Evolutionary conservation across 2,888 invertebrate species (phyloP).

Genomic region (Tillus elongatus): DNA sequence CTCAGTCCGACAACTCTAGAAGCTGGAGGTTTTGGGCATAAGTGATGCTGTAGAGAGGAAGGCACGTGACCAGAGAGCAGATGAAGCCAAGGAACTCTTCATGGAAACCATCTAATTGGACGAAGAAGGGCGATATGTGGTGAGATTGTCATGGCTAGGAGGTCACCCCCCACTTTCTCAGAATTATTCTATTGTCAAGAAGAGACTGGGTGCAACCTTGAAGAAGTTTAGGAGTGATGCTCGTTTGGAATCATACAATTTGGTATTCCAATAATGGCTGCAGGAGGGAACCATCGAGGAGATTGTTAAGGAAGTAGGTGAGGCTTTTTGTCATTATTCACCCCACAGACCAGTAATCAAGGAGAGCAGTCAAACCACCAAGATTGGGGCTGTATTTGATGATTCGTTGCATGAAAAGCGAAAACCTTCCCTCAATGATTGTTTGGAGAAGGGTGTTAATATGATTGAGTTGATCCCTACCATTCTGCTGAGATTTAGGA

Average conservation of each 20-base stretch:
- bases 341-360: constrained; percentile 19
- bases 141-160: background rate
- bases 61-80: background rate
- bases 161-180: background rate
- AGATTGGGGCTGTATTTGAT: constrained; percentile 25
- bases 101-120: background rate
- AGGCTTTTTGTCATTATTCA: constrained; percentile 19
- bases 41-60: background rate
- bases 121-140: background rate
- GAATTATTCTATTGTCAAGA: constrained; percentile 18
- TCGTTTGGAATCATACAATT: constrained; percentile 20
- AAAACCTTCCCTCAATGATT: constrained; percentile 24
- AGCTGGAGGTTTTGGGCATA: background rate
- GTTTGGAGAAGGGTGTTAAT: constrained; percentile 20
- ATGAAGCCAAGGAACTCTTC: background rate
- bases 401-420: constrained; percentile 22
- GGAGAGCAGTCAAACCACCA: constrained; percentile 18
- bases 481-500: constrained; percentile 19
- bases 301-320: constrained; percentile 9
- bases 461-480: constrained; percentile 17
- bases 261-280: constrained; percentile 26
- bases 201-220: constrained; percentile 22
- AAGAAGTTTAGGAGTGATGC: constrained; percentile 20
- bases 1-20: background rate
- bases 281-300: constrained; percentile 16